phyloP scores from a whole-genome alignment of 1,140 invertebrate genomes.

The Bursaphelenchus mucronatus region DNA sequence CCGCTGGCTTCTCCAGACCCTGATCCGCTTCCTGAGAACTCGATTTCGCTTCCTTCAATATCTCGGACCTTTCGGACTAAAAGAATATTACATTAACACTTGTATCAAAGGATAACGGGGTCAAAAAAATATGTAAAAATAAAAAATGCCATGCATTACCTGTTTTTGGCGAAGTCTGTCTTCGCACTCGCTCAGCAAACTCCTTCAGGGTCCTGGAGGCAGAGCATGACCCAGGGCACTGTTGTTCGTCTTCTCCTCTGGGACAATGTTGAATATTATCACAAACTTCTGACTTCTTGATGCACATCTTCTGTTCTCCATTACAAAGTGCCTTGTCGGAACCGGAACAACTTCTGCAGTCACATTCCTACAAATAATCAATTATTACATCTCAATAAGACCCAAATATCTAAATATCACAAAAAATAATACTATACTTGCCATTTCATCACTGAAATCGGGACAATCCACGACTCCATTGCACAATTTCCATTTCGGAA shows the following conservation, averaged over 20 bases:
- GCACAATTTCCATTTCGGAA: constrained; percentile 45
- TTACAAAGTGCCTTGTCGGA: constrained; percentile 28
- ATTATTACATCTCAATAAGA: constrained; percentile 2
- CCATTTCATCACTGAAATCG: constrained; percentile 38
- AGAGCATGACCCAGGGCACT: constrained; percentile 35
- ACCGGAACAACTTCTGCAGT: constrained; percentile 36
- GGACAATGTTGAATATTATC: constrained; percentile 39
- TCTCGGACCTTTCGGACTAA: constrained; percentile 14
- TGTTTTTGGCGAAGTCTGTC: background rate
- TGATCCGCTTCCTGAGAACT: background rate
- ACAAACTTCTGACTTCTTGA: constrained; percentile 26
- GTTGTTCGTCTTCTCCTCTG: constrained; percentile 40
- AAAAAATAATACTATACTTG: constrained; percentile 5
- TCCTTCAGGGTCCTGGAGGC: background rate
- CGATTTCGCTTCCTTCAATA: constrained; percentile 12
- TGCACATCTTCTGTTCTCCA: constrained; percentile 31
- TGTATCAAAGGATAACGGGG: no score
- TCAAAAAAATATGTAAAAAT: background rate
- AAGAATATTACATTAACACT: no score
- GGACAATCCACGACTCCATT: constrained; percentile 39
- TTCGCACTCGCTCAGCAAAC: background rate
- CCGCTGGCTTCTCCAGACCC: no score
- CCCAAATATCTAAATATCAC: background rate
- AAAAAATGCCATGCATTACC: background rate
- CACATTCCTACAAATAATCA: constrained; percentile 34